Evolutionary conservation across 2,797 vertebrate species (phyloP).

Genomic region (Aphelocoma californica): DNA sequence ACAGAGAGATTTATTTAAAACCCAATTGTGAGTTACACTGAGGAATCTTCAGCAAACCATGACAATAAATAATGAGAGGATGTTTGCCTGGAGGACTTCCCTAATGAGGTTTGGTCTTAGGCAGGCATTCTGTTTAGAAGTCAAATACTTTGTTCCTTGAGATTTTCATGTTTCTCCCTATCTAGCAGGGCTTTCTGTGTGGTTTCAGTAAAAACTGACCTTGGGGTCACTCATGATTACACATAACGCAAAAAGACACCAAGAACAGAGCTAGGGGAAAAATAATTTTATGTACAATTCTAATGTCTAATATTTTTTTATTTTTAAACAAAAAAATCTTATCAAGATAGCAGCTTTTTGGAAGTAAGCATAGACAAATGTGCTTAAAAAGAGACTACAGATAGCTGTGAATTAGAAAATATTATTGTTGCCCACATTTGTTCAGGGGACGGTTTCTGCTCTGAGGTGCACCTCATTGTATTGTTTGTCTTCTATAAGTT

Average conservation of each 20-base stretch:
- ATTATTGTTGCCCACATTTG: not conserved
- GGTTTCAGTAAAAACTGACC: not conserved
- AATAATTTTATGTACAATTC: not conserved
- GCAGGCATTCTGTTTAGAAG: constrained; percentile 1
- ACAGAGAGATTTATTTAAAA: constrained; percentile 37
- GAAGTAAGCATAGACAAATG: not conserved
- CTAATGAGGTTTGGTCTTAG: constrained; percentile 40
- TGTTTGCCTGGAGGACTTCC: constrained; percentile 33
- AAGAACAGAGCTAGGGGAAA: not conserved
- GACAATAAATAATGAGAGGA: constrained; percentile 52
- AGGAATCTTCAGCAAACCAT: constrained; percentile 45
- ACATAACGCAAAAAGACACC: not conserved
- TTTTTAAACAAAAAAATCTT: not conserved
- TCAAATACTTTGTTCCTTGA: not conserved
- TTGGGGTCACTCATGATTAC: not conserved
- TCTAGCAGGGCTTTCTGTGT: not conserved
- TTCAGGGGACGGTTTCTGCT: not conserved
- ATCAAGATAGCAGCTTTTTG: not conserved
- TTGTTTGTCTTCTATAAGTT: too few relatives aligned
- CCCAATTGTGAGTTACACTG: not conserved
- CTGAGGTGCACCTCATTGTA: not conserved
- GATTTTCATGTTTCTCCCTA: not conserved
- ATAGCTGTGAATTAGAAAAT: not conserved
- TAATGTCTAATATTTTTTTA: not conserved
- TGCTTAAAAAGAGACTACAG: not conserved